phyloP scores from a whole-genome alignment of 2,888 invertebrate genomes.

The Leptura quadrifasciata region DNA sequence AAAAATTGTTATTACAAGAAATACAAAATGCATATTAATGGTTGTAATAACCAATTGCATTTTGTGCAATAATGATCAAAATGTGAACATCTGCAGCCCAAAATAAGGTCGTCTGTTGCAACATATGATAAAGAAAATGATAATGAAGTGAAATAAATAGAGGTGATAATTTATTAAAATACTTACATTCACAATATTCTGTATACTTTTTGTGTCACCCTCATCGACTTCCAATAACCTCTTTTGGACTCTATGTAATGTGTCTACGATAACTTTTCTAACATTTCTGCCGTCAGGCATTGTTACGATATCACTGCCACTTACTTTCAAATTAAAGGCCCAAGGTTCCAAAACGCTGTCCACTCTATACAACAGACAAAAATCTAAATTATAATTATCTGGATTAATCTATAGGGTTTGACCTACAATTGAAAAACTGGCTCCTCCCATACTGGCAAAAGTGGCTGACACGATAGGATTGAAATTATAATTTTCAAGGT shows the following conservation, averaged over 20 bases:
- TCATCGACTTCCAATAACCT: slow-evolving; percentile 81
- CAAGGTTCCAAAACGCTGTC: slow-evolving; percentile 77
- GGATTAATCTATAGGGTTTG: slow-evolving; percentile 41
- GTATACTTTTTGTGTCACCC: slow-evolving; percentile 87
- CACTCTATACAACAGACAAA: slow-evolving; percentile 72
- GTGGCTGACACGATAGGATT: slow-evolving; percentile 79
- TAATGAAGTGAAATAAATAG: too few relatives aligned
- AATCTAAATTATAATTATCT: slow-evolving; percentile 2
- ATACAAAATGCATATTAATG: too few relatives aligned
- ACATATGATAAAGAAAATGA: too few relatives aligned
- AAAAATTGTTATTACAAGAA: too few relatives aligned
- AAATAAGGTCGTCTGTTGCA: too few relatives aligned
- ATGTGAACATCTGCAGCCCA: too few relatives aligned
- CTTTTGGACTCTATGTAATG: slow-evolving; percentile 79
- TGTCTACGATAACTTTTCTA: slow-evolving; percentile 78
- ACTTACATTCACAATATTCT: slow-evolving; percentile 71
- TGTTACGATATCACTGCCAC: slow-evolving; percentile 68
- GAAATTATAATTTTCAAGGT: slow-evolving; percentile 82
- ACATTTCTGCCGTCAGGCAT: slow-evolving; percentile 84
- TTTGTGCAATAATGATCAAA: too few relatives aligned
- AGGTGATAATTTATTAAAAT: too few relatives aligned
- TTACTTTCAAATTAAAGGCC: slow-evolving; percentile 75
- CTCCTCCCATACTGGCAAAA: slow-evolving; percentile 84
- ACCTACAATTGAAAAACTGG: slow-evolving; percentile 77
- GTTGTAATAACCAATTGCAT: too few relatives aligned